phyloP scores from a whole-genome alignment of 2,888 invertebrate genomes.

The Petrolisthes cinctipes region DNA sequence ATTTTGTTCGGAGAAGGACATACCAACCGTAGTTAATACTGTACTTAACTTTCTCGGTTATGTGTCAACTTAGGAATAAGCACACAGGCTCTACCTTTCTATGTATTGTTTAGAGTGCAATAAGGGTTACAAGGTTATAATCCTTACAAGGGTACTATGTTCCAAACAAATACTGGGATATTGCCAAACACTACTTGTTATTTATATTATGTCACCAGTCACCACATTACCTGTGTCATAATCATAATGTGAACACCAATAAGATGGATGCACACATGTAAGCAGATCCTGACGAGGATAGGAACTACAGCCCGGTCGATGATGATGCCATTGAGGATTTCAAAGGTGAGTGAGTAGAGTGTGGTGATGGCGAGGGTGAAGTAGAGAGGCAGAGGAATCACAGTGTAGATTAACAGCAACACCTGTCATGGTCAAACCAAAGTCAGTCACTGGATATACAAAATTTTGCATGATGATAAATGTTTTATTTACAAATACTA shows the following conservation, averaged over 20 bases:
- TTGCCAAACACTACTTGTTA: background rate
- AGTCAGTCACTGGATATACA: too few species aligned
- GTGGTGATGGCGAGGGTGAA: conserved; percentile 84
- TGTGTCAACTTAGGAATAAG: too few species aligned
- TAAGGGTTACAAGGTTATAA: too few species aligned
- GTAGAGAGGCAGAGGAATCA: conserved; percentile 91
- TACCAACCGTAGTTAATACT: background rate
- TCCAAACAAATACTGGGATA: background rate
- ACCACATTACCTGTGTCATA: conserved; percentile 82
- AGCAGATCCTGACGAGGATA: conserved; percentile 77
- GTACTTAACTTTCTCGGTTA: background rate
- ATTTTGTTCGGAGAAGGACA: too few species aligned
- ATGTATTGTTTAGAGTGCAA: too few species aligned
- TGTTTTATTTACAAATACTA: too few species aligned
- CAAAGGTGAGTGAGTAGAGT: conserved; percentile 87
- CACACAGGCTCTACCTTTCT: too few species aligned
- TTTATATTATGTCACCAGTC: conserved; percentile 58
- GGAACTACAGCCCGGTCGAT: conserved; percentile 23
- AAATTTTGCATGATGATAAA: too few species aligned
- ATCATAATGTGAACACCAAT: conserved; percentile 93
- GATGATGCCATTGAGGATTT: conserved; percentile 76
- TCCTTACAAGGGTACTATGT: too few species aligned
- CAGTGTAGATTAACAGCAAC: conserved; percentile 90
- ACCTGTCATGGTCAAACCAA: conserved; percentile 75
- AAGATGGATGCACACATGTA: conserved; percentile 90